Percentiles rank a stretch among this genome's conserved stretches.
These are phyloP conservation scores for Montipora foliosa DNA, from an alignment of 64 coral and sea anemone species.

Conservation along the genomic window DNA sequence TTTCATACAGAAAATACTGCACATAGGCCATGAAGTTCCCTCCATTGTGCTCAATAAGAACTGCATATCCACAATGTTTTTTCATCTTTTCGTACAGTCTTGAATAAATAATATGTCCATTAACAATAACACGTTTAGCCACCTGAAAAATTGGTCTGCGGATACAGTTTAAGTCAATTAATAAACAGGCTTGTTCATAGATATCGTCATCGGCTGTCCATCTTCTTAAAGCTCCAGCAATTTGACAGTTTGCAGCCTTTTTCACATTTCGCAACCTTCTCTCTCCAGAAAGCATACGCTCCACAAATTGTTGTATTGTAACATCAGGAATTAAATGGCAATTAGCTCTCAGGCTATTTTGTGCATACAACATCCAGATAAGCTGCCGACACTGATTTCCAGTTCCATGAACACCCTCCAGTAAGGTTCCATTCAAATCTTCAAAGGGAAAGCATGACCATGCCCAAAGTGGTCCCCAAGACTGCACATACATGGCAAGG, in stretches of 20 bases:
- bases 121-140: constrained; percentile 33
- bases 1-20: constrained; percentile 8
- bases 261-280: constrained; percentile 11
- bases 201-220: neutral
- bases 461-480: constrained; percentile 51
- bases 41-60: neutral
- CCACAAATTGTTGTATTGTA: neutral
- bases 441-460: constrained; percentile 59
- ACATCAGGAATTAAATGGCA: constrained; percentile 12
- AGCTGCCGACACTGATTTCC: constrained; percentile 37
- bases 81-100: constrained; percentile 36
- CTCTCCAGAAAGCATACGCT: constrained; percentile 13
- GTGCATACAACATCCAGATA: constrained; percentile 47
- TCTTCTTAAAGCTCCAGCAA: constrained; percentile 18
- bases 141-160: constrained; percentile 5
- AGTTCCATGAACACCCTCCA: constrained; percentile 33
- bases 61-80: constrained; percentile 47
- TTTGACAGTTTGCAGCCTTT: constrained; percentile 15
- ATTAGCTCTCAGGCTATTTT: neutral
- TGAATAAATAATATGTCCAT: constrained; percentile 43
- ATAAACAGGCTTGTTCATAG: constrained; percentile 2
- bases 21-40: constrained; percentile 16
- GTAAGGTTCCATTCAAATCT: constrained; percentile 36
- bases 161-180: neutral
- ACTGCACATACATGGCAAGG: neutral